A percentile compares a stretch with the other conserved stretches of the same genome.
Evolutionary conservation across 2,113 vertebrate species (phyloP).

Genomic region (Labeo catla): DNA sequence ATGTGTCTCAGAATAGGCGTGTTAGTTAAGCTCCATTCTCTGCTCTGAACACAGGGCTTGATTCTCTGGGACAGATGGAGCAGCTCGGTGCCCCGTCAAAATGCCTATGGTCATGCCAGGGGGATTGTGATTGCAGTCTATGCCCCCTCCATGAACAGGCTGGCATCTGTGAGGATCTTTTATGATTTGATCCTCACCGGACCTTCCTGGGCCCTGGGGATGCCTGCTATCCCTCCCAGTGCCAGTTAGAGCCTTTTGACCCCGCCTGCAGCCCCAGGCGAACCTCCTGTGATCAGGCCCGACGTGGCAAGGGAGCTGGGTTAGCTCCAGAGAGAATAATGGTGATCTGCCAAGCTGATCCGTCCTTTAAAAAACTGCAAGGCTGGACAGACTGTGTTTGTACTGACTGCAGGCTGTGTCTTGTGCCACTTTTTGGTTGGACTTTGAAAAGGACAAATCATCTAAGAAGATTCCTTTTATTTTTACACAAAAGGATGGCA

Average conservation of each 20-base stretch:
- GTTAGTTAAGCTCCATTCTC: constrained; percentile 36
- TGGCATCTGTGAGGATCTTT: constrained; percentile 39
- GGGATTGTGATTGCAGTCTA: constrained; percentile 15
- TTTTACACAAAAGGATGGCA: background rate
- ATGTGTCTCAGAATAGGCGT: constrained; percentile 22
- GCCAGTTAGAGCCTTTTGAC: constrained; percentile 22
- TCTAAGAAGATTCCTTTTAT: background rate
- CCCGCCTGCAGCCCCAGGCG: background rate
- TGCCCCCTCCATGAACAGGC: constrained; percentile 37
- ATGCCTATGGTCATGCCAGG: constrained; percentile 37
- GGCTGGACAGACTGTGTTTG: constrained; percentile 39
- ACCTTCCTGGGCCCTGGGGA: constrained; percentile 19
- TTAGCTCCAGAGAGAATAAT: constrained; percentile 12
- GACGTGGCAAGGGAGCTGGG: constrained; percentile 14
- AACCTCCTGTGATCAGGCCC: constrained; percentile 29
- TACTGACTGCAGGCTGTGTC: constrained; percentile 40
- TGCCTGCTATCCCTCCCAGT: constrained; percentile 2
- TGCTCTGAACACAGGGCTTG: constrained; percentile 3
- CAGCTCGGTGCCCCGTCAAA: constrained; percentile 29
- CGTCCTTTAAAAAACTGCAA: constrained; percentile 25
- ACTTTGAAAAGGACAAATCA: background rate
- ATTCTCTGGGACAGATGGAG: constrained; percentile 48
- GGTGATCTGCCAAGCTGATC: constrained; percentile 26
- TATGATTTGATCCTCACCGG: constrained; percentile 44
- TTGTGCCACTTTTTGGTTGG: constrained; percentile 36